Percentiles rank a stretch among this genome's conserved stretches.
phyloP scores from a whole-genome alignment of 1,140 invertebrate species.

The Triops cancriformis region DNA sequence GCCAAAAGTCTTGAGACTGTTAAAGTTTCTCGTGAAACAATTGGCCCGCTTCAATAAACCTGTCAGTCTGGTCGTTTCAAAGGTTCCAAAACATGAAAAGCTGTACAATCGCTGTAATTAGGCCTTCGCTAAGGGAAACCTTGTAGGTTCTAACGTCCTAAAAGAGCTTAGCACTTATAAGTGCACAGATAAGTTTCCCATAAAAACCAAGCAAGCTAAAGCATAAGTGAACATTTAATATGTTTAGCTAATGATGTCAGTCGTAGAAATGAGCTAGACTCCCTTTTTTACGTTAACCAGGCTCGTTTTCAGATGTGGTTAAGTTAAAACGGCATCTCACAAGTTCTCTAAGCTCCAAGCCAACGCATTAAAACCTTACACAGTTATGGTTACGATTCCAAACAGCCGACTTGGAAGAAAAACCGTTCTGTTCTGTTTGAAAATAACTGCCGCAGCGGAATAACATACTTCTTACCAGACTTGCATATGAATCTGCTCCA shows the following conservation, averaged over 20 bases:
- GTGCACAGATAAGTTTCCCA: too few relatives aligned
- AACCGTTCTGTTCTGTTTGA: too few relatives aligned
- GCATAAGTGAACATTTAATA: neutral
- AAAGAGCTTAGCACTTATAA: too few relatives aligned
- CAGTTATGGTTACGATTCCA: neutral
- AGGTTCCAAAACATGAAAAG: neutral
- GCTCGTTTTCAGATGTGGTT: neutral
- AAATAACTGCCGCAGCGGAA: neutral
- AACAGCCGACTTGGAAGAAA: too few relatives aligned
- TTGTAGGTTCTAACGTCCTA: neutral
- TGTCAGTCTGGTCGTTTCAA: neutral
- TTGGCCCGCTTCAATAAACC: neutral
- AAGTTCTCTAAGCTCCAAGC: neutral
- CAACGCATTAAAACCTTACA: neutral
- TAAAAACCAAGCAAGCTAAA: neutral
- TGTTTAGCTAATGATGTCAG: neutral
- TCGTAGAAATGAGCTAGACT: neutral
- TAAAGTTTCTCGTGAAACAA: neutral
- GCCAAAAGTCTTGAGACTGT: neutral
- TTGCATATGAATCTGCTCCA: neutral
- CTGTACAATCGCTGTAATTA: neutral
- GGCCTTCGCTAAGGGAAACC: neutral
- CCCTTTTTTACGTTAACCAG: neutral
- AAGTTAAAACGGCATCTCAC: neutral
- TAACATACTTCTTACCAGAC: neutral